Conservation (phyloP, 2,113 vertebrate species). For the Semnopithecus entellus region DNA sequence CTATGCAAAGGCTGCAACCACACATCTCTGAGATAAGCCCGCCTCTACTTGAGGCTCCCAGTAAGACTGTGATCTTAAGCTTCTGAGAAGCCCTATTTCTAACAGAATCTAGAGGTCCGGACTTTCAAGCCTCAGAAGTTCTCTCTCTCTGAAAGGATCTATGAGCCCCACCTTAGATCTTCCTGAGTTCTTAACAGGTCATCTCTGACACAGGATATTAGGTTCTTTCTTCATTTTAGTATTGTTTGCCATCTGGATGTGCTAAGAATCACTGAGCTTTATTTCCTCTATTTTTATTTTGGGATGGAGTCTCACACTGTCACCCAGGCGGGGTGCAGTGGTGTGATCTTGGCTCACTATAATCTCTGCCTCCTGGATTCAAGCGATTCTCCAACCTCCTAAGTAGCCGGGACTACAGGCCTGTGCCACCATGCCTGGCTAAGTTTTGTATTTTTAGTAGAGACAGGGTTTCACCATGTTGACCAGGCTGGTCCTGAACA, state of each 20-base stretch:
- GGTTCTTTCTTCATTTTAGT: not conserved
- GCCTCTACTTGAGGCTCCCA: not conserved
- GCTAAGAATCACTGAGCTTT: not conserved
- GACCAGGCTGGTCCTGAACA: no score
- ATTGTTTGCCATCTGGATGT: not conserved
- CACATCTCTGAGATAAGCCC: not conserved
- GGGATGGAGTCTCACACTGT: no score
- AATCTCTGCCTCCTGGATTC: no score
- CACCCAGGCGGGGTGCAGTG: no score
- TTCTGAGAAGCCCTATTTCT: not conserved
- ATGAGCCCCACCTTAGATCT: not conserved
- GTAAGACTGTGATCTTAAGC: not conserved
- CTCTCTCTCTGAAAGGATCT: not conserved
- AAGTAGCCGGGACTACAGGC: no score
- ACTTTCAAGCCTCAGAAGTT: not conserved
- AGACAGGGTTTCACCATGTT: no score
- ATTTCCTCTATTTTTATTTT: not conserved
- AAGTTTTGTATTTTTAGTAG: no score
- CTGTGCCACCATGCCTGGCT: no score
- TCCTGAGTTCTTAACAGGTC: not conserved
- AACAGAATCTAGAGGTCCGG: not conserved
- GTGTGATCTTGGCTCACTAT: no score
- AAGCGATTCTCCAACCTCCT: no score
- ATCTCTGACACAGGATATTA: not conserved
- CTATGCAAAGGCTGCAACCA: not conserved